Evolutionary conservation across 2,113 vertebrate species (phyloP), one percentile per base, ranked within the genome.

Genomic region (Albula goreensis): DNA sequence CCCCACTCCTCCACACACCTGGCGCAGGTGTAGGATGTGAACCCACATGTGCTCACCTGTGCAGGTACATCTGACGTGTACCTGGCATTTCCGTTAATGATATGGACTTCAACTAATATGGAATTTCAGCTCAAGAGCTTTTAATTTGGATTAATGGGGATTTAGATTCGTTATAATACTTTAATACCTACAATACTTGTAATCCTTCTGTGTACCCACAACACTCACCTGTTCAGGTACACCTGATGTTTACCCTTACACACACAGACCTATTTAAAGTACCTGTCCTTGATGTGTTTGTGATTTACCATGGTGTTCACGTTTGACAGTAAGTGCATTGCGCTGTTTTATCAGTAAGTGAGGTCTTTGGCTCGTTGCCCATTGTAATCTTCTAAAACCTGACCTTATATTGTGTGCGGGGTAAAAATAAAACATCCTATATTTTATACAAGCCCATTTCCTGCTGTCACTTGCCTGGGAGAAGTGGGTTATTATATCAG

Each of bases 1-100:
- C 95, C 91, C 2, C 50, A 15, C 48, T 48, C 11, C 31, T 8
- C 70, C 70, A 74, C n/a, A 70, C 22, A 70, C 63, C 63, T 70
- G 63, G 17, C 3, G 4, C 63, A 70, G 19, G 22, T n/a, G 2
- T 56, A 56, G 53, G 12, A 56, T 9, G 53, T 56, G 53, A 41
- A 41, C 31, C 31, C 31, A 41, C 31, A 41, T 41, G 31, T 41
- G 31, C 31, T 41, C 31, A 41, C 57, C 57, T 60, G 3, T 60
- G 57, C 63, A 70, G 63, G 63, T 70, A 70, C 57, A 60, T 15
- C 57, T 60, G 57, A 60, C 2, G 31, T 41, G 31, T 41, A 41
- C 31, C 31, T 41, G 31, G 31, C 31, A 41, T 41, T 41, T 41
- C 31, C 31, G 31, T 41, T 41, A 41, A 41, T 41, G 31, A 41